phyloP scores from a whole-genome alignment of 1,140 invertebrate species.

The Pseudomyrmex cubaensis region DNA sequence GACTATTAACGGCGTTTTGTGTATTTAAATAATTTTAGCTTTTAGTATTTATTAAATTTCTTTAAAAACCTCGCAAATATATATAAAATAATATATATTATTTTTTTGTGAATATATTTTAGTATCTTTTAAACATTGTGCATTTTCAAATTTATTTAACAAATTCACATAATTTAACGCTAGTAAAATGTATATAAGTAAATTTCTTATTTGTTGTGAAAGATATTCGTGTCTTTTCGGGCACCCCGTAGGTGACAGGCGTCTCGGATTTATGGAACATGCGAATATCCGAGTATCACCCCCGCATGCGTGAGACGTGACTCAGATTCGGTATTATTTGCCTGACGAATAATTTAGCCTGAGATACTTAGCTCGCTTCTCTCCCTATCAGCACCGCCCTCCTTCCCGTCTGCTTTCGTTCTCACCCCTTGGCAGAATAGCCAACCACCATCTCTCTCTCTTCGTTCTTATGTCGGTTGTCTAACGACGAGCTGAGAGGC shows the following conservation, averaged over 20 bases:
- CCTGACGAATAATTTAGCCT: slow-evolving; percentile 80
- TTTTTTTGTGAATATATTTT: too few relatives aligned
- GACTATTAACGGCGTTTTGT: neutral
- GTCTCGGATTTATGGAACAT: slow-evolving; percentile 71
- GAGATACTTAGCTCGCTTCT: slow-evolving; percentile 57
- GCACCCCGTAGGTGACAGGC: slow-evolving; percentile 60
- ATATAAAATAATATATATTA: too few relatives aligned
- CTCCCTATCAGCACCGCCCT: slow-evolving; percentile 20
- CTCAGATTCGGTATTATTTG: slow-evolving; percentile 78
- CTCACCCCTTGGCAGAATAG: slow-evolving; percentile 23
- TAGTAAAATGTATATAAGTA: too few relatives aligned
- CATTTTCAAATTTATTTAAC: neutral
- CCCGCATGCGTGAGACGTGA: slow-evolving; percentile 72
- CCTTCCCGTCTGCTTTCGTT: slow-evolving; percentile 21
- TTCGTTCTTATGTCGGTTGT: slow-evolving; percentile 32
- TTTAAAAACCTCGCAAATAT: too few relatives aligned
- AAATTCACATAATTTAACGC: neutral
- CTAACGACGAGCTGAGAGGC: slow-evolving; percentile 62
- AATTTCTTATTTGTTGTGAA: neutral
- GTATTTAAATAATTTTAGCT: too few relatives aligned
- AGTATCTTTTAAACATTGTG: too few relatives aligned
- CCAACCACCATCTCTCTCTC: slow-evolving; percentile 34
- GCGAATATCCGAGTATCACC: slow-evolving; percentile 68
- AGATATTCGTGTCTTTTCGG: slow-evolving; percentile 30
- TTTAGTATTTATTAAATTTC: too few relatives aligned